Base-by-base conservation (phyloP, 2,113 vertebrate species). In the Malurus melanocephalus region DNA sequence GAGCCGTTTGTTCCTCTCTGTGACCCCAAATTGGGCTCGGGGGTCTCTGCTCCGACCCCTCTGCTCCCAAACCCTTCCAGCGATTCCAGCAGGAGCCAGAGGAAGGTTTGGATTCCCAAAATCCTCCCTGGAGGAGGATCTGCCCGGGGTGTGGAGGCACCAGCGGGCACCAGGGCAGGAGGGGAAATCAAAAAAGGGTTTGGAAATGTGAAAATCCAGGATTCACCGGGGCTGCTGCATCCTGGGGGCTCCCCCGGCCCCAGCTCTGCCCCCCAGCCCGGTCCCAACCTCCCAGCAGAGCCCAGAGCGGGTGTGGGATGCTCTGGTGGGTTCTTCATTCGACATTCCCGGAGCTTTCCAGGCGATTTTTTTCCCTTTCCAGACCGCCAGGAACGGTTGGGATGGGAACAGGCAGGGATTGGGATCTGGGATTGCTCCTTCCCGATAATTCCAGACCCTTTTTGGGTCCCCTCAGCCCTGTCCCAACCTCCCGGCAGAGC, bases 171-270 rank as follows among this genome's bases (percentile, higher is more conserved):
- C 30, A 7, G 51, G n/a, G 10, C 8, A 40, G 30, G 53, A 38
- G 11, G 7, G 51, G 30, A 33, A 57, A 11, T 3, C 19, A 69
- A 32, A 61, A 1, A 3, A 26, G 10, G 30, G 12, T 46, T 5
- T 13, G 75, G 10, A 43, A 45, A 38, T 18, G 11, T 8, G 0
- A 1, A 30, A 57, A 65, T 13, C 69, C 60, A 45, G 24, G 72
- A 33, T 27, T 0, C 14, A 1, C 11, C 52, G 10, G 21, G 7
- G 4, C n/a, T 46, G 35, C 22, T 7, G 13, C 15, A 7, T 5
- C 38, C 38, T 20, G 16, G 69, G 66, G 79, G 45, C 56, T 45
- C 5, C 75, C 78, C 55, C 4, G 40, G 82, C 55, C 38, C 68
- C 38, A 12, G 43, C 2, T 9, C 69, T 27, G 22, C 65, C 7